Conservation (phyloP, 2,797 vertebrate species). For the Epinephelus awoara region DNA sequence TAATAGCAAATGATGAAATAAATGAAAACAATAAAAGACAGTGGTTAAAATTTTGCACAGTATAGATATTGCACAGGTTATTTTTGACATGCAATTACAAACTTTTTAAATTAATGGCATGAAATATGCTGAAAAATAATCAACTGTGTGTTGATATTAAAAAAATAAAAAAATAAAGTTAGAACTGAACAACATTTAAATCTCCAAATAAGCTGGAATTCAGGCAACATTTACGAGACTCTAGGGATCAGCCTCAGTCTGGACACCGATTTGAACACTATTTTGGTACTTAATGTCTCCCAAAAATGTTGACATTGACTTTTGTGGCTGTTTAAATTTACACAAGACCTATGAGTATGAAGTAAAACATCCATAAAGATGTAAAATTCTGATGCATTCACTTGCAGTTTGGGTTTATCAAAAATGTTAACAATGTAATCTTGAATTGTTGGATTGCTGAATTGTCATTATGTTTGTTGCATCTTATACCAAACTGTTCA, state of each 20-base stretch:
- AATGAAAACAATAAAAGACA: no score
- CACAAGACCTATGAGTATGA: background rate
- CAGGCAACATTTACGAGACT: background rate
- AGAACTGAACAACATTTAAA: background rate
- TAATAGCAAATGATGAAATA: no score
- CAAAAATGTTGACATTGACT: background rate
- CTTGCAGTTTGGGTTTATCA: background rate
- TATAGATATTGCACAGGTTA: no score
- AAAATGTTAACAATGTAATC: no score
- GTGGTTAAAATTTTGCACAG: no score
- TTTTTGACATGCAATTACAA: background rate
- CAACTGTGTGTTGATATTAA: background rate
- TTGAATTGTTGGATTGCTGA: no score
- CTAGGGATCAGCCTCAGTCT: background rate
- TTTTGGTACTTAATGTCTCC: background rate
- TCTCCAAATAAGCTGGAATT: background rate
- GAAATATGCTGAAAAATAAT: background rate
- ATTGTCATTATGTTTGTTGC: background rate
- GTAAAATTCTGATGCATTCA: background rate
- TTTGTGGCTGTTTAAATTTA: background rate
- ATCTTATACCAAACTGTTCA: background rate
- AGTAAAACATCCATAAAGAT: background rate
- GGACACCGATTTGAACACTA: background rate
- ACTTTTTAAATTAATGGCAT: background rate
- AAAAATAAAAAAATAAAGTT: background rate